Evolutionary conservation across 2,888 invertebrate genomes (phyloP).

Genomic region (Choristoneura rosaceana): DNA sequence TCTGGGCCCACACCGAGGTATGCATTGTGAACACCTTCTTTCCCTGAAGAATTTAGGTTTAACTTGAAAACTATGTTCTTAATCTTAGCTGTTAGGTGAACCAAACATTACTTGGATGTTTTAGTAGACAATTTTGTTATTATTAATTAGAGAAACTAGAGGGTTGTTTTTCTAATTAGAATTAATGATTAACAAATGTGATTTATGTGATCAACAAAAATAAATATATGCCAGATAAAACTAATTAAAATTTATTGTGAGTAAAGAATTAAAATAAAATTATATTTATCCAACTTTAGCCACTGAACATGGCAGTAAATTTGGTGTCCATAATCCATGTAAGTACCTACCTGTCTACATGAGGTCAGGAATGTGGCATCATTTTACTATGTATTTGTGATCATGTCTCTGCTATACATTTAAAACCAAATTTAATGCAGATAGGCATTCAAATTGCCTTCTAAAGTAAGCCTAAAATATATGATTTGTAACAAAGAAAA

Average conservation of each 20-base stretch:
- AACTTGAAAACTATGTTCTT: background rate
- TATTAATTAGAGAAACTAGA: no score
- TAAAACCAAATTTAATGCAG: background rate
- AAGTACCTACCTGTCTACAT: background rate
- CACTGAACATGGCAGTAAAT: no score
- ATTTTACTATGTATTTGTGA: background rate
- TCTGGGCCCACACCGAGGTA: constrained; percentile 82
- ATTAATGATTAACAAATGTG: no score
- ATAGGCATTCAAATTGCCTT: background rate
- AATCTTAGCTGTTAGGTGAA: constrained; percentile 50
- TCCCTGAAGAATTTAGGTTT: constrained; percentile 58
- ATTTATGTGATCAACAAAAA: no score
- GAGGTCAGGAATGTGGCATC: background rate
- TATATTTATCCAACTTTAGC: no score
- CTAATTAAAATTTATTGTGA: no score
- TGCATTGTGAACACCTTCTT: constrained; percentile 79
- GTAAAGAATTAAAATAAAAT: no score
- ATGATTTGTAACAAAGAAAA: background rate
- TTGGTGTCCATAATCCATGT: no score
- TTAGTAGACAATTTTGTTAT: no score
- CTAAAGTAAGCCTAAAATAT: background rate
- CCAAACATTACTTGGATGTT: no score
- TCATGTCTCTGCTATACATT: background rate
- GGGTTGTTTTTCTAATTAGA: no score
- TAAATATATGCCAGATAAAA: no score